Evolutionary conservation across 2,113 vertebrate species (phyloP).

Genomic region (Peromyscus leucopus): DNA sequence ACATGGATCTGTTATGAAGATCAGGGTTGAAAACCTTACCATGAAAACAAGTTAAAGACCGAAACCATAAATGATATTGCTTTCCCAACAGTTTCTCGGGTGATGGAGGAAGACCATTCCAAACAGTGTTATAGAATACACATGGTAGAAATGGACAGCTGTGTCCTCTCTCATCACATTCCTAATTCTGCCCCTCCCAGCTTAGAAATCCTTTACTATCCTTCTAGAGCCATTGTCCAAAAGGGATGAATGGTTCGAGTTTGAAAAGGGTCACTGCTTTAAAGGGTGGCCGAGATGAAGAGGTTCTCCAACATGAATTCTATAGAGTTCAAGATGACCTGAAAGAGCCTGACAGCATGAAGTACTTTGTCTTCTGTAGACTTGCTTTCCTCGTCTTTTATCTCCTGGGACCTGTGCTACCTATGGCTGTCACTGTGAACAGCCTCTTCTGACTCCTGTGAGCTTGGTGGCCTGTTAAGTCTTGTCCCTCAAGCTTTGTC

Average conservation of each 20-base stretch:
- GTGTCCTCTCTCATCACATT: neutral
- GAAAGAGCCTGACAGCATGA: neutral
- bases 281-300: neutral
- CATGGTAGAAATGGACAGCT: neutral
- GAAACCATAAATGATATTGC: neutral
- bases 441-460: neutral
- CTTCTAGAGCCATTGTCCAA: neutral
- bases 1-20: neutral
- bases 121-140: neutral
- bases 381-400: neutral
- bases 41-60: neutral
- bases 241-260: neutral
- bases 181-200: neutral
- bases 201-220: neutral
- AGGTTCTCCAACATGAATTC: neutral
- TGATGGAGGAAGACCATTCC: neutral
- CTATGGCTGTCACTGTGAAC: neutral
- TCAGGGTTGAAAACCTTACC: neutral
- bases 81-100: neutral
- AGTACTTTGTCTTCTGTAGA: too few species aligned
- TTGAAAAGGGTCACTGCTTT: neutral
- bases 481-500: neutral
- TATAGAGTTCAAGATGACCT: too few species aligned
- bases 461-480: rapidly evolving
- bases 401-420: neutral